Percentiles rank a stretch among this genome's conserved stretches.
Evolutionary conservation across 2,888 invertebrate species (phyloP).

Genomic region (Lasius fuliginosus): DNA sequence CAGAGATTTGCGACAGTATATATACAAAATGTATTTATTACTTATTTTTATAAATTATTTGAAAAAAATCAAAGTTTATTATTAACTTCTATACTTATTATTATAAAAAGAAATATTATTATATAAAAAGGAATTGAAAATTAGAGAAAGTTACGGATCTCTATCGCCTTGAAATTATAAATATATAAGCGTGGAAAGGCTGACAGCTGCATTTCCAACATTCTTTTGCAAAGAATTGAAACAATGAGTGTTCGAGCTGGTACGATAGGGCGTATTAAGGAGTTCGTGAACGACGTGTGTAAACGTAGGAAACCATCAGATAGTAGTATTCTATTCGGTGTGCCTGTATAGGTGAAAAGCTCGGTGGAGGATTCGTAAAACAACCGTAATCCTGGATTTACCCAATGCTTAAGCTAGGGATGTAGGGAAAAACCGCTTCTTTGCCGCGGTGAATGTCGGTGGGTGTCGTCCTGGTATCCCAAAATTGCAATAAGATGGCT

Average conservation of each 20-base stretch:
- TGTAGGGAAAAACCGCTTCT: constrained; percentile 36
- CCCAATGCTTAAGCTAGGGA: constrained; percentile 6
- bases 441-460: constrained; percentile 53
- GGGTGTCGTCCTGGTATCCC: constrained; percentile 44
- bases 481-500: constrained; percentile 61
- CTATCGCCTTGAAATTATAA: neutral
- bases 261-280: constrained; percentile 70
- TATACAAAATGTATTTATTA: neutral
- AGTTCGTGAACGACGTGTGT: constrained; percentile 72
- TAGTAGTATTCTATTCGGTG: constrained; percentile 27
- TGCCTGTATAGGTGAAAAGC: constrained; percentile 10
- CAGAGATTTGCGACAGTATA: too few relatives aligned
- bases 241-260: constrained; percentile 27
- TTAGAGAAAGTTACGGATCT: too few relatives aligned
- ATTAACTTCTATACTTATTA: constrained; percentile 9
- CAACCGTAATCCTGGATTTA: constrained; percentile 64
- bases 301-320: constrained; percentile 63
- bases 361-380: constrained; percentile 56
- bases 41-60: neutral
- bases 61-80: neutral
- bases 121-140: neutral
- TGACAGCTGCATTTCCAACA: neutral
- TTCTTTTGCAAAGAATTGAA: constrained; percentile 2
- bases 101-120: too few relatives aligned
- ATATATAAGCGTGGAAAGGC: neutral